A percentile compares a stretch with the other conserved stretches of the same genome.
Evolutionary conservation across 2,797 vertebrate species (phyloP).

Genomic region (Argyrosomus regius): DNA sequence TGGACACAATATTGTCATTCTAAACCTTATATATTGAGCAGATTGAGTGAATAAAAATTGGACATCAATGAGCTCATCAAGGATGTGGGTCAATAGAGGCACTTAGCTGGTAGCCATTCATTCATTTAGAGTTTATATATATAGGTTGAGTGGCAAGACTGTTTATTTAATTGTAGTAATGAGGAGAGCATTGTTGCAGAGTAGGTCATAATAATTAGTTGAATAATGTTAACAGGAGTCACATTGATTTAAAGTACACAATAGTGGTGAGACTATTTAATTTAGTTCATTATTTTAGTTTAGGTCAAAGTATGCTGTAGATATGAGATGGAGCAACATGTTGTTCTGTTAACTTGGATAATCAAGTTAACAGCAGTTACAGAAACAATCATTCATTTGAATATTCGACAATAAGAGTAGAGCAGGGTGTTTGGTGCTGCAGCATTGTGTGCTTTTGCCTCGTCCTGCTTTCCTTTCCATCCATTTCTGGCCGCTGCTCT

Average conservation of each 20-base stretch:
- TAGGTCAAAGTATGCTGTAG: slow-evolving; percentile 30
- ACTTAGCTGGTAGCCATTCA: slow-evolving; percentile 28
- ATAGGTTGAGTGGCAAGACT: not conserved
- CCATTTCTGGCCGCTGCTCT: slow-evolving; percentile 85
- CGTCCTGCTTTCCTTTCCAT: slow-evolving; percentile 81
- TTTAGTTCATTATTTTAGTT: slow-evolving; percentile 32
- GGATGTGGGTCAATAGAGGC: slow-evolving; percentile 58
- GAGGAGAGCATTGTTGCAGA: slow-evolving; percentile 15
- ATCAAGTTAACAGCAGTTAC: slow-evolving; percentile 40
- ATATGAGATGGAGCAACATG: slow-evolving; percentile 60
- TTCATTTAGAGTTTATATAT: slow-evolving; percentile 6
- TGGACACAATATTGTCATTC: slow-evolving; percentile 3
- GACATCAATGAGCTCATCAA: not conserved
- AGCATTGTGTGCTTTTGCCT: slow-evolving; percentile 73
- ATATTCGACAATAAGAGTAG: slow-evolving; percentile 43
- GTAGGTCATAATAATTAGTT: not conserved
- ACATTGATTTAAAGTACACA: slow-evolving; percentile 17
- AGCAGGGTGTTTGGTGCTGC: slow-evolving; percentile 54
- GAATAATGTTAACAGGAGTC: slow-evolving; percentile 1
- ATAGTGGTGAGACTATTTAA: slow-evolving; percentile 12
- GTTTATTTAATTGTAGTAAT: slow-evolving; percentile 23
- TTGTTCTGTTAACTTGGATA: slow-evolving; percentile 51
- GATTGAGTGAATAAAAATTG: slow-evolving; percentile 10
- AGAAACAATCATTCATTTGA: slow-evolving; percentile 40
- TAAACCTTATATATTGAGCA: slow-evolving; percentile 1